phyloP scores from a whole-genome alignment of 2,113 vertebrate species.

The Coptodon rendalli region DNA sequence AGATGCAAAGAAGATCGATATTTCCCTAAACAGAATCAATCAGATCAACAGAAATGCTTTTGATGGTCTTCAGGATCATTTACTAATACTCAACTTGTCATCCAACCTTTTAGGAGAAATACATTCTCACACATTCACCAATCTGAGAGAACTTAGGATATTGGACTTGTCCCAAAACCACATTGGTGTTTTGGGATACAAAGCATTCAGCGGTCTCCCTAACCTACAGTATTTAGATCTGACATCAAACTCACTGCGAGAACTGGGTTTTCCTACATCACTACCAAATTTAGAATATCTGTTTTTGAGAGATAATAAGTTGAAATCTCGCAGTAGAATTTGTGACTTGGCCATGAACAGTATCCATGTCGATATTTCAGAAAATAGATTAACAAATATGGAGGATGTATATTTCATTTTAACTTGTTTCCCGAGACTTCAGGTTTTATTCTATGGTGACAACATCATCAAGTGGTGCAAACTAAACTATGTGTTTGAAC shows the following conservation, averaged over 20 bases:
- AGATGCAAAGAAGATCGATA: slow-evolving; percentile 57
- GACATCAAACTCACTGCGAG: slow-evolving; percentile 77
- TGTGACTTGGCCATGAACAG: background rate
- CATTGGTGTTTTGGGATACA: slow-evolving; percentile 67
- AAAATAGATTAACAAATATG: slow-evolving; percentile 73
- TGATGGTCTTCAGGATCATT: slow-evolving; percentile 64
- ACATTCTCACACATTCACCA: slow-evolving; percentile 63
- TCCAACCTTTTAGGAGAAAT: slow-evolving; percentile 82
- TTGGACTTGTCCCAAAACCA: slow-evolving; percentile 84
- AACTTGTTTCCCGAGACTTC: slow-evolving; percentile 41
- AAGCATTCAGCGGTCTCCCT: slow-evolving; percentile 69
- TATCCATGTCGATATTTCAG: slow-evolving; percentile 59
- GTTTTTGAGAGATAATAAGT: slow-evolving; percentile 73
- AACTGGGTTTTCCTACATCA: slow-evolving; percentile 36
- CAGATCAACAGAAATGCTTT: slow-evolving; percentile 73
- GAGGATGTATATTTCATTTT: slow-evolving; percentile 66
- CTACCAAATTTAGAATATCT: slow-evolving; percentile 56
- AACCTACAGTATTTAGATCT: slow-evolving; percentile 69
- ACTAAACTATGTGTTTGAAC: fast-evolving
- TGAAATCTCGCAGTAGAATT: slow-evolving; percentile 28
- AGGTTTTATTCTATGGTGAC: slow-evolving; percentile 61
- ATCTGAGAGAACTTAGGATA: slow-evolving; percentile 49
- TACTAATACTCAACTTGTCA: slow-evolving; percentile 77
- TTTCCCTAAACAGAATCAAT: slow-evolving; percentile 80
- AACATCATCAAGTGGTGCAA: slow-evolving; percentile 77